Evolutionary conservation across 2,113 vertebrate species (phyloP), one percentile per base, ranked within the genome.

Genomic region (Psilopogon haemacephalus): DNA sequence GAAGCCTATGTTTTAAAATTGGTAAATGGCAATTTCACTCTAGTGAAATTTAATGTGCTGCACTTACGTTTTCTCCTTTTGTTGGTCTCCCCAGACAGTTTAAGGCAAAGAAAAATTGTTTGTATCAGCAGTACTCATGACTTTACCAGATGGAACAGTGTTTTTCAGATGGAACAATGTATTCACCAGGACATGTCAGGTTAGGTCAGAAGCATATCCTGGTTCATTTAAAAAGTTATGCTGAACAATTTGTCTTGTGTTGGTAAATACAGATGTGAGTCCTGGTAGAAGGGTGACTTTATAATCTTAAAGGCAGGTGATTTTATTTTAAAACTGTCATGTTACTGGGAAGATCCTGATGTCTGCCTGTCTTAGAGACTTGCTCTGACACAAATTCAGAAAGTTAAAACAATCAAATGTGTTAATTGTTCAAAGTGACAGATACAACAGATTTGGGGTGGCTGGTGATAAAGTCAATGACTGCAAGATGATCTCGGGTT

Each of bases 101-200:
- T 75, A 32, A 52, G 59, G 35, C 5, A 50, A 62, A 86, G 23
- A 58, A 26, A 80, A 64, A 55, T 14, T 42, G 6, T 68, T 77
- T 26, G 0, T 6, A 59, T 3, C 0, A 5, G 14, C 28, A 30
- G 50, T 44, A 37, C 18, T 67, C 2, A 0, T 1, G 48, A 59
- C n/a, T 87, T 35, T 72, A 38, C 33, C 1, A 3, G 27, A 15
- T 18, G 8, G 7, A 60, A 15, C 24, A 13, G 3, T 2, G 1
- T n/a, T 86, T 69, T 65, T 54, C 48, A 52, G 48, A 71, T 8
- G 23, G 75, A 46, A 27, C 1, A 6, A 55, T 21, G 23, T 15
- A 46, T 27, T 62, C 40, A 59, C 12, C 19, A 30, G 52, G 33
- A 33, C 1, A 0, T 17, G 24, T n/a, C 33, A 75, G 37, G 32